These are phyloP conservation scores for Brachionus plicatilis DNA, from an alignment of 1,140 invertebrate species.

Conservation along the genomic window DNA sequence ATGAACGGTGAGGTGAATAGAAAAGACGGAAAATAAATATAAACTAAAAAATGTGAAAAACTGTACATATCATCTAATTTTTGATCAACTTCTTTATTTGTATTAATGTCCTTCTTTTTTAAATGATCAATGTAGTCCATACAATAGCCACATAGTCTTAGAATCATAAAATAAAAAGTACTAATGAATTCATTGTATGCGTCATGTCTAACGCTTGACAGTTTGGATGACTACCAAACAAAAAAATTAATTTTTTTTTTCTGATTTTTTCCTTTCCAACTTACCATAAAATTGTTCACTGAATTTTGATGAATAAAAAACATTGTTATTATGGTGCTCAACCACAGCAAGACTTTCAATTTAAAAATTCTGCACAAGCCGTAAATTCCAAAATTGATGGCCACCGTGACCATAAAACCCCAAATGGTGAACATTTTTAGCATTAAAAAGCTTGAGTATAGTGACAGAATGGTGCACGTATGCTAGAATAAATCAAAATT, in stretches of 20 bases:
- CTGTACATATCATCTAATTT: background rate
- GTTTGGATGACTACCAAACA: background rate
- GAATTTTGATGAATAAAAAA: background rate
- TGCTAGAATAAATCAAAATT: background rate
- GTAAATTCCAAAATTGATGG: background rate
- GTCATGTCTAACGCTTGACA: background rate
- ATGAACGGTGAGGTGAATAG: constrained; percentile 13
- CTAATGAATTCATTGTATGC: background rate
- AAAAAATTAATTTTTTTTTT: background rate
- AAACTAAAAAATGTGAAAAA: background rate
- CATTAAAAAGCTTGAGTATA: background rate
- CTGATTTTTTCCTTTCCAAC: background rate
- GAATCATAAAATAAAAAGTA: constrained; percentile 20
- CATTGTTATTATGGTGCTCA: background rate
- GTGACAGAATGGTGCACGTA: background rate
- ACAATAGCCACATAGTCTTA: background rate
- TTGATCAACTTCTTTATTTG: background rate
- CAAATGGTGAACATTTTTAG: background rate
- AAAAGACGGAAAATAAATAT: constrained; percentile 35
- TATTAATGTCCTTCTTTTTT: background rate
- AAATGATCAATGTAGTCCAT: background rate
- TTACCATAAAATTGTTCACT: background rate
- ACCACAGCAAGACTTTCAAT: background rate
- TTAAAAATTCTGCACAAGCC: background rate
- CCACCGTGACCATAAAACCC: background rate